phyloP scores from a whole-genome alignment of 2,888 invertebrate genomes.

The Cecidostiba fungosa region DNA sequence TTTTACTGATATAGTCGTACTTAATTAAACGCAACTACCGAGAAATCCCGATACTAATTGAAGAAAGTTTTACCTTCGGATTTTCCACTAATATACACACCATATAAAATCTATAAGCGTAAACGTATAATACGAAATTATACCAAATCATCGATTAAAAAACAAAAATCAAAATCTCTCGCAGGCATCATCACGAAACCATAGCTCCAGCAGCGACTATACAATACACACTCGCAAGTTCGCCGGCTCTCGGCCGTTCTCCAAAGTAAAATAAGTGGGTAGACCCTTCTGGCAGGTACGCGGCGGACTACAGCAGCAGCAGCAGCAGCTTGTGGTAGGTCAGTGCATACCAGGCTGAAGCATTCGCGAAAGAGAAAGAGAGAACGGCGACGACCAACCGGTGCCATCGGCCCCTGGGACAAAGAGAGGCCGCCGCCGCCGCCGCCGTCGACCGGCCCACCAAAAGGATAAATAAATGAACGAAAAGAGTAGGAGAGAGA shows the following conservation, averaged over 20 bases:
- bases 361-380: constrained; percentile 62
- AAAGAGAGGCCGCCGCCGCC: constrained; percentile 67
- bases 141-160: background rate
- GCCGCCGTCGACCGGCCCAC: constrained; percentile 65
- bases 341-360: constrained; percentile 54
- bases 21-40: background rate
- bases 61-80: background rate
- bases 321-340: constrained; percentile 41
- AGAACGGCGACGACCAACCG: constrained; percentile 58
- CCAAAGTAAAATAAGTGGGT: constrained; percentile 46
- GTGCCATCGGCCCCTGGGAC: constrained; percentile 67
- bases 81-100: too few species aligned
- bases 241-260: constrained; percentile 8
- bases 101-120: too few species aligned
- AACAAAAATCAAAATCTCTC: background rate
- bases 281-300: constrained; percentile 39
- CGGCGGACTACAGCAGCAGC: background rate
- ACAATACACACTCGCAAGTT: background rate
- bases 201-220: background rate
- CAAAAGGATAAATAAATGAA: constrained; percentile 68
- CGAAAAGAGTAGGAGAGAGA: constrained; percentile 54
- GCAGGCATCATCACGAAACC: background rate
- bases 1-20: background rate
- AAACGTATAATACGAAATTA: too few species aligned
- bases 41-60: background rate